Evolutionary conservation across 1,140 invertebrate genomes (phyloP), one percentile per base, ranked within the genome.

Genomic region (Aricia agestis): DNA sequence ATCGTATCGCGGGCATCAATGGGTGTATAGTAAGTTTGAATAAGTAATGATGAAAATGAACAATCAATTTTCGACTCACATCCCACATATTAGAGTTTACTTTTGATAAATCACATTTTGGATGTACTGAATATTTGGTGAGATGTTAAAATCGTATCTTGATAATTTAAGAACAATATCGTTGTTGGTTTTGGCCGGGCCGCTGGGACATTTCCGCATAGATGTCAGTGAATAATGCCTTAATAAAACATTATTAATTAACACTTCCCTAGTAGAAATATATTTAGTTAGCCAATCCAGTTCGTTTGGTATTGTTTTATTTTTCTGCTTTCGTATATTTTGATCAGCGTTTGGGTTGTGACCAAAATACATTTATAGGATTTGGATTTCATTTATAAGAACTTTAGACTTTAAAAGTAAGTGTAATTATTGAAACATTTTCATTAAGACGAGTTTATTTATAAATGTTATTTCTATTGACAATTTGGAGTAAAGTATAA

Each of bases 1-100:
- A 74, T 68, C 68, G 66, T 77, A 73, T 63, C 36, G 9, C 17
- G 11, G 6, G 63, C 19, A 61, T 11, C 4, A 72, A 19, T 69
- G 63, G 67, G 74, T 72, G 25, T 19, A 63, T 25, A 63, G 59
- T 63, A 6, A 25, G 7, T 63, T 25, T 31, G 59, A 63, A 63
- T 63, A 19, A n/a, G 5, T 63, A 31, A 63, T 63, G 17, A 63
- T 18, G 18, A 6, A 19, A 52, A 5, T 31, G 6, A 10, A 1
- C 17, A 63, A 63, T 6, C 59, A 17, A 11, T 63, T 63, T 52
- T 25, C 17, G 10, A 63, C 59, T 25, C 11, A 18, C 59, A 7
- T 1, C 17, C 10, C 11, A 18, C 4, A 25, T 63, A 3, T 25
- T 63, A 63, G 18, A 63, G 19, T 25, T 19, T 18, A 63, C 2